phyloP scores from a whole-genome alignment of 23 tunicate genomes.

The Halocynthia aurantium region DNA sequence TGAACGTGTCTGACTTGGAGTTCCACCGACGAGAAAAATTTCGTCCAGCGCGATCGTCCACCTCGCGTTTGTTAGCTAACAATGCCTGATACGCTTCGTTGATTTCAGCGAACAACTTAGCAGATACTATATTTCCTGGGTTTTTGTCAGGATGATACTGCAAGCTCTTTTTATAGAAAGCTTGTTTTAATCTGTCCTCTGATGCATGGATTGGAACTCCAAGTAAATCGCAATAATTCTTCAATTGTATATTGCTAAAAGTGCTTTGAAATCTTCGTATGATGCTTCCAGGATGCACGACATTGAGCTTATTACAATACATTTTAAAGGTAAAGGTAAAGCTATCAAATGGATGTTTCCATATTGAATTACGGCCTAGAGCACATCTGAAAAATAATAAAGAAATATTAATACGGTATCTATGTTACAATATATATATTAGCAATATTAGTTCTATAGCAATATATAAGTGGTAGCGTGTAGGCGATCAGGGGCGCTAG shows the following conservation, averaged over 20 bases:
- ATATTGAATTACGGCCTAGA: no score
- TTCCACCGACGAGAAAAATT: constrained; percentile 30
- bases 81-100: constrained; percentile 83
- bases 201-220: constrained; percentile 73
- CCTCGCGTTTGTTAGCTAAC: constrained; percentile 26
- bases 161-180: constrained; percentile 64
- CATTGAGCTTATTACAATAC: no score
- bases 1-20: not conserved
- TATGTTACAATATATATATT: no score
- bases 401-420: no score
- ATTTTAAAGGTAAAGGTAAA: no score
- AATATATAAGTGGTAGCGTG: no score
- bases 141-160: constrained; percentile 69
- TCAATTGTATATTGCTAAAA: constrained; percentile 28
- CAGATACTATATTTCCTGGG: constrained; percentile 34
- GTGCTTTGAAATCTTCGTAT: constrained; percentile 18
- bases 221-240: constrained; percentile 48
- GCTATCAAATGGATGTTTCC: no score
- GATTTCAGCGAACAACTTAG: constrained; percentile 48
- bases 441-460: no score
- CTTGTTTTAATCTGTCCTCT: constrained; percentile 61
- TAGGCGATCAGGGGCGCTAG: no score
- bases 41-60: not conserved
- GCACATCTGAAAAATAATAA: no score
- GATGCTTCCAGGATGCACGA: no score